Evolutionary conservation across 2,797 vertebrate genomes (phyloP).

Genomic region (Bryconaethiops microstoma): DNA sequence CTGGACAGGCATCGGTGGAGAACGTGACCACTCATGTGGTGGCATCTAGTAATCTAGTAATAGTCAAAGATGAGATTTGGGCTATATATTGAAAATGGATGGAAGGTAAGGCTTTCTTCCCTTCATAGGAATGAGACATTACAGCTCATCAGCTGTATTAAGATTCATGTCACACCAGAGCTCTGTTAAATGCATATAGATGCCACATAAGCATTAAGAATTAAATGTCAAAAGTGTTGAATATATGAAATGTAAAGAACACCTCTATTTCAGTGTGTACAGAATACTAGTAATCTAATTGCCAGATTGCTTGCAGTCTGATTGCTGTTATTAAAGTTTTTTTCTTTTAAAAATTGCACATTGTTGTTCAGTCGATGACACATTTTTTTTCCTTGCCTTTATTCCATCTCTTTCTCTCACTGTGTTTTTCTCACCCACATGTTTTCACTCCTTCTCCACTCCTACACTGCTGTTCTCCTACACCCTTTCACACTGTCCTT

Average conservation of each 20-base stretch:
- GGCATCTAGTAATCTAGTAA: constrained; percentile 28
- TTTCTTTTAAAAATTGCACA: background rate
- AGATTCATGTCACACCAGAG: constrained; percentile 37
- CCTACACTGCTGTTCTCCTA: background rate
- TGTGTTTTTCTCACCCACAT: background rate
- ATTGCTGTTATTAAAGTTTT: constrained; percentile 21
- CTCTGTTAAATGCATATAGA: constrained; percentile 40
- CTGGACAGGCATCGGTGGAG: constrained; percentile 19
- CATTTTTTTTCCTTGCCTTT: background rate
- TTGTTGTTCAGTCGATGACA: background rate
- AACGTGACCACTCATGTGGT: constrained; percentile 17
- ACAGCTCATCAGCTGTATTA: constrained; percentile 42
- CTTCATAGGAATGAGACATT: constrained; percentile 42
- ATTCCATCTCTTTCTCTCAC: too few relatives aligned
- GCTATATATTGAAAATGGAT: constrained; percentile 15
- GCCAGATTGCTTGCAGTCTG: constrained; percentile 24
- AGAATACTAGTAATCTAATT: constrained; percentile 6
- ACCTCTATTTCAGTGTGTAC: constrained; percentile 10
- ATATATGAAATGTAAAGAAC: constrained; percentile 38
- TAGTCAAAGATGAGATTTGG: constrained; percentile 28
- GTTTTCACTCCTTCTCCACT: background rate
- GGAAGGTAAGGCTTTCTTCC: constrained; percentile 4
- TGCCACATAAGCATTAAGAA: constrained; percentile 31
- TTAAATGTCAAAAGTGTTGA: constrained; percentile 28
- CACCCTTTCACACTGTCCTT: background rate